Percentiles rank a stretch among this genome's conserved stretches.
phyloP scores from a whole-genome alignment of 2,113 vertebrate species.

The Ochotona princeps region DNA sequence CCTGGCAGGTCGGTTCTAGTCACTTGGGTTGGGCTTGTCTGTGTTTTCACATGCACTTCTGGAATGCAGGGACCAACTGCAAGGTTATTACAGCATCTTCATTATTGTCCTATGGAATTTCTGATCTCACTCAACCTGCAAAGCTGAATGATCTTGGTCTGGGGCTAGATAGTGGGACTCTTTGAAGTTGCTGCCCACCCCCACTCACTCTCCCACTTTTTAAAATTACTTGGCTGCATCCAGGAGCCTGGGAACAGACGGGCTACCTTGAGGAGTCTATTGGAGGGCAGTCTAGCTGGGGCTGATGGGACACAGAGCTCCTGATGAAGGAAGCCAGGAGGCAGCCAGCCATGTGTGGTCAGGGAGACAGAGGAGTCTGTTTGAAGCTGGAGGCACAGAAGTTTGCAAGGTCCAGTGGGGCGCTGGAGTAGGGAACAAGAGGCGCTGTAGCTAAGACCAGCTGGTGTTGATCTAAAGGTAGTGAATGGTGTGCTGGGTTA shows the following conservation, averaged over 20 bases:
- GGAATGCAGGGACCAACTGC: background rate
- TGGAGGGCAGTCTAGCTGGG: background rate
- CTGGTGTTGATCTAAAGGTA: background rate
- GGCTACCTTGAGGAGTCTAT: background rate
- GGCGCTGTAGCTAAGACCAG: background rate
- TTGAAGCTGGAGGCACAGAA: background rate
- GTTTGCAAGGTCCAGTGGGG: no score
- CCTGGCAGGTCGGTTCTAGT: background rate
- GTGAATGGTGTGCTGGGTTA: background rate
- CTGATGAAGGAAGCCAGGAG: background rate
- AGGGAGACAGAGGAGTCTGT: background rate
- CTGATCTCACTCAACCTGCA: background rate
- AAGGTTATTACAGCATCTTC: background rate
- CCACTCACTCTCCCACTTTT: no score
- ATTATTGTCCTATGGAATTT: background rate
- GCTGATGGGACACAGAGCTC: background rate
- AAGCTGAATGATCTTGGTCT: background rate
- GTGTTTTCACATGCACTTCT: slow-evolving; percentile 5
- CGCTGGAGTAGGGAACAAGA: background rate
- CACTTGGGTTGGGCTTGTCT: background rate
- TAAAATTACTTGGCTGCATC: background rate
- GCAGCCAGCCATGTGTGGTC: background rate
- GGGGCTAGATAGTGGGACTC: background rate
- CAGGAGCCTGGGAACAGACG: background rate
- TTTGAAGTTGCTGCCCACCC: background rate